A percentile compares a stretch with the other conserved stretches of the same genome.
Conservation (phyloP, 2,797 vertebrate species). For the Apodemus agrarius region DNA sequence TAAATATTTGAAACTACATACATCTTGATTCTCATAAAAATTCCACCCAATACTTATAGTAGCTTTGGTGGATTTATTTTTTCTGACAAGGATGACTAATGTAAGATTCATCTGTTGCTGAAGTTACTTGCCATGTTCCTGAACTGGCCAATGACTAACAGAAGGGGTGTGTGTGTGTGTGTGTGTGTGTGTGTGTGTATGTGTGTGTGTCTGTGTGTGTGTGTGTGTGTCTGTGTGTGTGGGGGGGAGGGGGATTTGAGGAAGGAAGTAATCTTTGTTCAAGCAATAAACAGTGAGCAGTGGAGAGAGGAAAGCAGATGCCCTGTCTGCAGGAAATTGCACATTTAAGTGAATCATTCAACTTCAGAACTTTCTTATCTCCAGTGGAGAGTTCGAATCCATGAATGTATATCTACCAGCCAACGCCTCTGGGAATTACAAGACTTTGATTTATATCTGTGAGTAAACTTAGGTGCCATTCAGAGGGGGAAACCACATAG, state of each 20-base stretch:
- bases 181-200: background rate
- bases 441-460: background rate
- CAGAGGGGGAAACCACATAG: background rate
- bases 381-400: background rate
- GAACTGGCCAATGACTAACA: background rate
- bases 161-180: background rate
- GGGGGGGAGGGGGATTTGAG: background rate
- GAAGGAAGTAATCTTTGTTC: background rate
- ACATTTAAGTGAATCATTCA: background rate
- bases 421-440: background rate
- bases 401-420: background rate
- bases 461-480: background rate
- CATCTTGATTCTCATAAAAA: conserved; percentile 28
- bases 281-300: background rate
- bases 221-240: too few species aligned
- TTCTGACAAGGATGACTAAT: background rate
- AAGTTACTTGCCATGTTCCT: background rate
- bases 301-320: background rate
- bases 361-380: background rate
- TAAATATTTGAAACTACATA: background rate
- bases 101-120: background rate
- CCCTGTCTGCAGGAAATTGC: background rate
- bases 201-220: too few species aligned
- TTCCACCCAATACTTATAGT: conserved; percentile 4
- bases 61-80: background rate